phyloP scores from a whole-genome alignment of 1,140 invertebrate genomes.

The Arctopsyche grandis region DNA sequence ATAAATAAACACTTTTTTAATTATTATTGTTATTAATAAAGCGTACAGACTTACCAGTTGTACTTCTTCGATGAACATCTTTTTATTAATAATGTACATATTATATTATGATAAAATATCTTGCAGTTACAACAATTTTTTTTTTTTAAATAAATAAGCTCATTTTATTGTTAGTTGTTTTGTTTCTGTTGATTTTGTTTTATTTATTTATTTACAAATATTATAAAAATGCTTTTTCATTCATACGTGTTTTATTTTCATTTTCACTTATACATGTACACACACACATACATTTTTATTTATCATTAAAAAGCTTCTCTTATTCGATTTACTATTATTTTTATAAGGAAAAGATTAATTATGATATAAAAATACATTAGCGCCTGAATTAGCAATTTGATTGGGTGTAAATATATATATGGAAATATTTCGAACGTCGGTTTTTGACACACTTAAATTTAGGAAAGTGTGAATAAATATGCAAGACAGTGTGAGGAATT shows the following conservation, averaged over 20 bases:
- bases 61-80: too few relatives aligned
- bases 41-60: too few relatives aligned
- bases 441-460: neutral
- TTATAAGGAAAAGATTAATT: neutral
- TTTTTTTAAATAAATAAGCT: neutral
- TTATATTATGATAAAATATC: too few relatives aligned
- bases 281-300: too few relatives aligned
- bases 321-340: neutral
- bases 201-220: conserved; percentile 28
- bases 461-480: neutral
- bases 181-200: conserved; percentile 28
- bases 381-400: conserved; percentile 6
- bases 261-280: neutral
- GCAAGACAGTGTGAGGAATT: neutral
- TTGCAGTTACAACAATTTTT: too few relatives aligned
- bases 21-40: too few relatives aligned
- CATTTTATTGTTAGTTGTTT: conserved; percentile 30
- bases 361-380: neutral
- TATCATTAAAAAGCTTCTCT: neutral
- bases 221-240: conserved; percentile 29
- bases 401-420: conserved; percentile 18
- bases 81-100: too few relatives aligned
- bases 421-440: neutral
- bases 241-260: conserved; percentile 20
- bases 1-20: too few relatives aligned